Conservation (phyloP, 2,797 vertebrate species). For the Alfaro cultratus region DNA sequence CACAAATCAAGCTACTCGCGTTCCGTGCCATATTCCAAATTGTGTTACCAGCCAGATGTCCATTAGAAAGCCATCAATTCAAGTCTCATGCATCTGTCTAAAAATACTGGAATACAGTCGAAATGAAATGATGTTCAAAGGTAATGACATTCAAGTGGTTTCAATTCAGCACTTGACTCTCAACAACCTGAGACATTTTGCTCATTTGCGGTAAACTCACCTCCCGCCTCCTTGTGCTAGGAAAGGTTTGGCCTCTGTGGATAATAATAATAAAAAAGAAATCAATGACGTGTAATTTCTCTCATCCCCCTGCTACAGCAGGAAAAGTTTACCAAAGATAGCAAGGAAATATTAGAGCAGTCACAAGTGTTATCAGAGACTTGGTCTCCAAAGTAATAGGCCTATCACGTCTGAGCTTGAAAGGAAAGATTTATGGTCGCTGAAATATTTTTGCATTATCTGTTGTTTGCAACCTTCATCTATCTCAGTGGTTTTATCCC, state of each 20-base stretch:
- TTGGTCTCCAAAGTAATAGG: slow-evolving; percentile 68
- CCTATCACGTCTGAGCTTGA: slow-evolving; percentile 56
- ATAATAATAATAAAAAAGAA: slow-evolving; percentile 10
- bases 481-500: slow-evolving; percentile 66
- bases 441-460: slow-evolving; percentile 78
- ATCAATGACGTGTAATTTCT: slow-evolving; percentile 30
- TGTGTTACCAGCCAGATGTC: slow-evolving; percentile 45
- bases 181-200: slow-evolving; percentile 42
- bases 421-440: slow-evolving; percentile 69
- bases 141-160: slow-evolving; percentile 13
- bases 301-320: slow-evolving; percentile 18
- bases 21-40: slow-evolving; percentile 28
- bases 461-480: slow-evolving; percentile 64
- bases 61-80: slow-evolving; percentile 49
- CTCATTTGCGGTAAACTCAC: slow-evolving; percentile 17
- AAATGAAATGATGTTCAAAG: slow-evolving; percentile 54
- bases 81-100: slow-evolving; percentile 46
- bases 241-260: slow-evolving; percentile 17
- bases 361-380: slow-evolving; percentile 65
- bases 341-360: slow-evolving; percentile 33
- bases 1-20: slow-evolving; percentile 38
- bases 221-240: slow-evolving; percentile 10
- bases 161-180: slow-evolving; percentile 38
- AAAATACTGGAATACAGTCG: slow-evolving; percentile 44
- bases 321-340: slow-evolving; percentile 48